Evolutionary conservation across 2,113 vertebrate species (phyloP), one percentile per base, ranked within the genome.

Genomic region (Phrynosoma platyrhinos): DNA sequence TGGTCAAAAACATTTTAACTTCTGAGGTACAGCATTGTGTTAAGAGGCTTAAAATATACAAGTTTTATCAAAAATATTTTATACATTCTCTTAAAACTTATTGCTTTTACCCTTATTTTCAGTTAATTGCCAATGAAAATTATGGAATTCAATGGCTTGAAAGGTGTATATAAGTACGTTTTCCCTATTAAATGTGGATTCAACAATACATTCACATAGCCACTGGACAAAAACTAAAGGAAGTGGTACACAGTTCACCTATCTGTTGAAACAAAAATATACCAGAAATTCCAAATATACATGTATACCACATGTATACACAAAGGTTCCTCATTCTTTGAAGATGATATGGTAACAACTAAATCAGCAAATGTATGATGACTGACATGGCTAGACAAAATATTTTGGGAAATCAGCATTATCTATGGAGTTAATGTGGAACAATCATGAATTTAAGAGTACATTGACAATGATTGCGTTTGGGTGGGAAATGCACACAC

Each of bases 11-110:
- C 86, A 93, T 90, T 89, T 92, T 90, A 84, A 85, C 95, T 97
- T 97, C 95, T 97, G 97, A 97, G 97, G 97, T 97, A 97, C 97
- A 97, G 96, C 87, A 96, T 97, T 97, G 97, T 97, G 97, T 97
- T 96, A 94, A 95, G 96, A 96, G 87, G 68, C 93, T 96, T 96
- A 96, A 94, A 97, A 97, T 97, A 97, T 96, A 97, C 95, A 97
- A 94, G 97, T 87, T 96, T 95, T 96, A 97, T 97, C 89, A 97
- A 97, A 97, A 97, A 97, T 97, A 97, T 96, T 36, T 95, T 96
- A 96, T 97, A 97, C 97, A 97, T 97, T 97, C 97, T 96, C 92
- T 96, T 96, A 96, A 76, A 96, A 95, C 79, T 88, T 97, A 97
- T 96, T 97, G 97, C 97, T 96, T 97, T 95, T 93, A 93, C 93